phyloP scores from a whole-genome alignment of 2,888 invertebrate species.

The Limenitis camilla region DNA sequence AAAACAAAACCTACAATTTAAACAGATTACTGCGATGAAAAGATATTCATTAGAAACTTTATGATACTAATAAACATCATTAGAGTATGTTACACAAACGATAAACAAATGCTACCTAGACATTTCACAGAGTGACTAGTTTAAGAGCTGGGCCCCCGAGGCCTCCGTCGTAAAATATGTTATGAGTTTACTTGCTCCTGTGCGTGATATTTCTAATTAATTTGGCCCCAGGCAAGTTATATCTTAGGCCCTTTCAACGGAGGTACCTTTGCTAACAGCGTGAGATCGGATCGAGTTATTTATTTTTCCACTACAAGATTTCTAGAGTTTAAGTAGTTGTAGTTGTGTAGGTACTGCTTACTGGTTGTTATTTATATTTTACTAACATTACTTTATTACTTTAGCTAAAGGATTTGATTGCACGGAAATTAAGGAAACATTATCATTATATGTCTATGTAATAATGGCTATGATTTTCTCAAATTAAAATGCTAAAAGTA shows the following conservation, averaged over 20 bases:
- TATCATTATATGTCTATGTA: too few species aligned
- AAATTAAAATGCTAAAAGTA: too few species aligned
- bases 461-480: too few species aligned
- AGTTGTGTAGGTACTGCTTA: too few species aligned
- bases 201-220: conserved; percentile 49
- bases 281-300: conserved; percentile 17
- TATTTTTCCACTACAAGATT: conserved; percentile 6
- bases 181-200: conserved; percentile 37
- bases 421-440: too few species aligned
- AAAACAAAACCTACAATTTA: conserved; percentile 21
- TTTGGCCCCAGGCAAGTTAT: conserved; percentile 40
- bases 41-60: neutral
- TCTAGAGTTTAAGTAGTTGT: neutral
- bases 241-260: conserved; percentile 16
- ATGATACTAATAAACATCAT: neutral
- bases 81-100: neutral
- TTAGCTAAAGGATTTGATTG: too few species aligned
- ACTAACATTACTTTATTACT: too few species aligned
- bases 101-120: conserved; percentile 6
- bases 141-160: conserved; percentile 7
- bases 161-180: conserved; percentile 34
- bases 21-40: conserved; percentile 10
- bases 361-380: too few species aligned
- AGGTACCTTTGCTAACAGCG: conserved; percentile 15
- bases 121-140: neutral